Percentiles rank a stretch among this genome's conserved stretches.
These are phyloP conservation scores for Yponomeuta evonymella DNA, from an alignment of 2,888 invertebrate genomes.

Conservation along the genomic window DNA sequence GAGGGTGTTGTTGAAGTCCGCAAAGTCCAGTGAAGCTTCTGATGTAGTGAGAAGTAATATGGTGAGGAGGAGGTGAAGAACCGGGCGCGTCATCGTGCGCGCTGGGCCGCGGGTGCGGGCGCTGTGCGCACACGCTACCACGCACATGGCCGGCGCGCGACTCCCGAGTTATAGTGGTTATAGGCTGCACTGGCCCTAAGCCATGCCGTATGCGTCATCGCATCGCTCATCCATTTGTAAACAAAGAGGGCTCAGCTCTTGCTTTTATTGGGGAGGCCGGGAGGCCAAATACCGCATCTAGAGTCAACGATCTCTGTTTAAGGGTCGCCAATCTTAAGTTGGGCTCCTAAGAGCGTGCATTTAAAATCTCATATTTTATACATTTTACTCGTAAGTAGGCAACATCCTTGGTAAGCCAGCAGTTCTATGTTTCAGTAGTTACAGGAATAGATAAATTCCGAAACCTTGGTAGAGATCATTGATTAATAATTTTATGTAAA, in stretches of 20 bases:
- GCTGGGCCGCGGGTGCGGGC: slow-evolving; percentile 51
- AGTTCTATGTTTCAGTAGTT: no score
- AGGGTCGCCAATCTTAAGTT: neutral
- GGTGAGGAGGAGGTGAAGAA: neutral
- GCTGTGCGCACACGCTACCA: slow-evolving; percentile 66
- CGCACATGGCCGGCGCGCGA: slow-evolving; percentile 74
- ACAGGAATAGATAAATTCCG: no score
- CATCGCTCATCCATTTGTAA: slow-evolving; percentile 54
- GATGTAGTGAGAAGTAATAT: neutral
- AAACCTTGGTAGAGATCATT: no score
- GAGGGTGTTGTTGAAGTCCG: neutral
- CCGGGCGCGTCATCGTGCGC: slow-evolving; percentile 23
- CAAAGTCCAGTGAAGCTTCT: neutral
- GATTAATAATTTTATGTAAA: no score
- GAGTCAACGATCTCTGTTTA: neutral
- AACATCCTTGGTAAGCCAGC: no score
- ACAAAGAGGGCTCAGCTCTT: slow-evolving; percentile 53
- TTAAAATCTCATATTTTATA: no score
- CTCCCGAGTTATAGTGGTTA: slow-evolving; percentile 49
- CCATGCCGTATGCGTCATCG: slow-evolving; percentile 14
- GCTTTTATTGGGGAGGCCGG: slow-evolving; percentile 14
- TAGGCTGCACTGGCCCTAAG: slow-evolving; percentile 57
- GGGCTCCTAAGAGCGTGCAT: neutral
- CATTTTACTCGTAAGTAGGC: no score
- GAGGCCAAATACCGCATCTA: slow-evolving; percentile 10